Evolutionary conservation across 64 coral and sea anemone species (phyloP).

Genomic region (Astreopora myriophthalma): DNA sequence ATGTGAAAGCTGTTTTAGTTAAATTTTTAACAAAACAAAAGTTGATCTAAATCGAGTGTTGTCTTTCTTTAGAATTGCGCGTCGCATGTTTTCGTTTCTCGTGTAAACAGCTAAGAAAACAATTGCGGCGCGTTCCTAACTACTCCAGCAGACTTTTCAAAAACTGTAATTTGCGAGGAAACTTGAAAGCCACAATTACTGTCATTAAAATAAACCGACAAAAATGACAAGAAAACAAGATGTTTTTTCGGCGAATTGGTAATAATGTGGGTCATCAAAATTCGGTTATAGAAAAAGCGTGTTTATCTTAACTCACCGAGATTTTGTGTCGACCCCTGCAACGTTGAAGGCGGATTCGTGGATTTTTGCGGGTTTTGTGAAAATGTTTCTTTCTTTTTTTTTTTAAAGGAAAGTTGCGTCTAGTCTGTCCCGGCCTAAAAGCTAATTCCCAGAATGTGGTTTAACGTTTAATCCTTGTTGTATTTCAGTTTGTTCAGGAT

Average conservation of each 20-base stretch:
- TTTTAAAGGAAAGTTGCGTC: no score
- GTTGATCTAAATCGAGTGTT: background rate
- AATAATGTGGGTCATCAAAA: constrained; percentile 15
- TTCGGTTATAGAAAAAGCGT: background rate
- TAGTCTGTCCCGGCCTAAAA: background rate
- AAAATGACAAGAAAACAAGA: constrained; percentile 50
- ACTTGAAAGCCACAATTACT: background rate
- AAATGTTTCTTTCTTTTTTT: background rate
- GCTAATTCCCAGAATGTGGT: background rate
- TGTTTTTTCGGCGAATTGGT: constrained; percentile 16
- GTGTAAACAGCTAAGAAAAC: constrained; percentile 13
- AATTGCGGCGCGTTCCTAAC: background rate
- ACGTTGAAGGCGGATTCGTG: background rate
- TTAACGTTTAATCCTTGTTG: no score
- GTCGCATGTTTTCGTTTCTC: constrained; percentile 6
- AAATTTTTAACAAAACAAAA: constrained; percentile 25
- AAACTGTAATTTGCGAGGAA: constrained; percentile 16
- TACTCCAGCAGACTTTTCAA: background rate
- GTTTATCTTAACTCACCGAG: constrained; percentile 27
- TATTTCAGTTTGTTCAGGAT: no score
- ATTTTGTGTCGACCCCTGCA: background rate
- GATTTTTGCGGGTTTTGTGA: background rate
- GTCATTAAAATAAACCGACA: constrained; percentile 44
- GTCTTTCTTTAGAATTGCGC: background rate
- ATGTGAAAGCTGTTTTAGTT: constrained; percentile 1